These are phyloP conservation scores for Neelides folsomi DNA, from an alignment of 2,888 invertebrate species.

Conservation along the genomic window DNA sequence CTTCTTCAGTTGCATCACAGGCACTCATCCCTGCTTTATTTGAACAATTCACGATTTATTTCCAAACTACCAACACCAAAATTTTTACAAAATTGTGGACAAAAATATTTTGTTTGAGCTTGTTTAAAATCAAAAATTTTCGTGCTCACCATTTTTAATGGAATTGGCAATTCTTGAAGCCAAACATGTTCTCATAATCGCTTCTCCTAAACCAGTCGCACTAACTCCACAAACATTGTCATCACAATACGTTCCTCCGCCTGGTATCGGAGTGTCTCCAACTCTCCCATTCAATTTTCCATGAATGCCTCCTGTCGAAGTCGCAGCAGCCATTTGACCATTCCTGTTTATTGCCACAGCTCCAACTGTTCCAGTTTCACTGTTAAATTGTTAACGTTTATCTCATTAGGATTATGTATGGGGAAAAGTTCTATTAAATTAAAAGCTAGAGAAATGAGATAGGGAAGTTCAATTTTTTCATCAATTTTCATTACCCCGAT, in stretches of 20 bases:
- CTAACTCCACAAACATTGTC: conserved; percentile 53
- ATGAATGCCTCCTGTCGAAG: conserved; percentile 72
- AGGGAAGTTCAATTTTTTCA: background rate
- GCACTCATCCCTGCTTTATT: conserved; percentile 34
- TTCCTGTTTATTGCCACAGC: conserved; percentile 61
- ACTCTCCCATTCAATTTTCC: conserved; percentile 66
- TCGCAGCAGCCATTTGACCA: conserved; percentile 66
- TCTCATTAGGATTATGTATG: background rate
- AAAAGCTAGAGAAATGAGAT: background rate
- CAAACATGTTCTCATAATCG: conserved; percentile 62
- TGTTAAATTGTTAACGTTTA: background rate
- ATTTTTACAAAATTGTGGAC: no score
- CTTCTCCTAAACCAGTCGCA: conserved; percentile 73
- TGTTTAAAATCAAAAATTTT: no score
- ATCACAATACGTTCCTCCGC: conserved; percentile 26
- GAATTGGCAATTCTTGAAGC: conserved; percentile 55
- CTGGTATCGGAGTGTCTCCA: conserved; percentile 53
- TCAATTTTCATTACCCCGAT: conserved; percentile 10
- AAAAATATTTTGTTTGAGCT: no score
- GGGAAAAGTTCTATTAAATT: background rate
- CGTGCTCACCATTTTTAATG: conserved; percentile 47
- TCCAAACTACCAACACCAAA: no score
- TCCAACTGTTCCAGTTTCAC: conserved; percentile 66
- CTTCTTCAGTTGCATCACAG: conserved; percentile 49
- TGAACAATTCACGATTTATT: no score